Base-by-base conservation (phyloP, 1,140 invertebrate species). In the Drosophila parabipectinata region DNA sequence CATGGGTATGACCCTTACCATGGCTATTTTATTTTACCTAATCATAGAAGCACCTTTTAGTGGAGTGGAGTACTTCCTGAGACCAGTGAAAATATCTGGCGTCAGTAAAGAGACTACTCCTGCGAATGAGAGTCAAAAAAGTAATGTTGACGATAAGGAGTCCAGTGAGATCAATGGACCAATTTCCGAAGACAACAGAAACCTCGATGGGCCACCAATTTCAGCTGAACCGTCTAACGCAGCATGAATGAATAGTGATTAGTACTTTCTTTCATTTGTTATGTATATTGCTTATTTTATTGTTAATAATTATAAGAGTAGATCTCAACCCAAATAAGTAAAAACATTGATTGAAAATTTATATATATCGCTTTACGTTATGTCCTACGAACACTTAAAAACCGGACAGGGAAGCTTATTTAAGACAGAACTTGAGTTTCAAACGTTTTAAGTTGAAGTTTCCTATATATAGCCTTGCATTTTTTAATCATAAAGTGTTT, bases 21-120 rank as follows among this genome's bases (percentile, higher is more conserved):
- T 47, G 18, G 14, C 26, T 55, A 1, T 26, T 74, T 14, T 58
- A 71, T 56, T 74, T 28, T 50, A 78, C 10, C 48, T 78, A 0
- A 34, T 73, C 8, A 52, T 80, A 28, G 75, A 80, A 39, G 71
- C 77, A 0, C 75, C 75, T 18, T 59, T 77, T 3, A n/a, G 15
- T 26, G 63, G 64, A 7, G 14, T 78, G 1, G 68, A 77, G 1
- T 32, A n/a, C 3, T 48, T 60, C 3, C 12, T 68, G 18, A 5
- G 4, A 9, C 59, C 58, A 9, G 0, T 3, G 0, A 67, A 32
- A 3, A 3, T 8, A 4, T 1, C 21, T 9, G 26, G 34, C 15
- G 3, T 18, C 3, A n/a, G 2, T 0, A 34, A 34, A 5, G 32
- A 10, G 14, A 51, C 51, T 1, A 6, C 18, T 4, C 8, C 14